Conservation (phyloP, 2,888 invertebrate genomes). For the Nebria brevicollis region DNA sequence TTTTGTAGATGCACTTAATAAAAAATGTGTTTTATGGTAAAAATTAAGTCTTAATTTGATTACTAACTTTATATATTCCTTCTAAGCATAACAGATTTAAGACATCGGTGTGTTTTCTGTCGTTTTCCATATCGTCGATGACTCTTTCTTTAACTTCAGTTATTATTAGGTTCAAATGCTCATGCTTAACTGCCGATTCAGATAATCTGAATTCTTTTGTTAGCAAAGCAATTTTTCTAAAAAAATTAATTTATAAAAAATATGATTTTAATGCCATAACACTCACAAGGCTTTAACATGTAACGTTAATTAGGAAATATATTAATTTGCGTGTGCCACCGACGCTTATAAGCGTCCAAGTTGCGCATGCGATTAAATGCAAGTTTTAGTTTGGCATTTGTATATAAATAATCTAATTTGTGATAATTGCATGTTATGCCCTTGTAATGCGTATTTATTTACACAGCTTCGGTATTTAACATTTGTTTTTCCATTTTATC, state of each 20-base stretch:
- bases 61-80: slow-evolving; percentile 31
- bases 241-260: background rate
- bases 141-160: slow-evolving; percentile 10
- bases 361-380: no score
- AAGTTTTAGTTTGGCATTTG: no score
- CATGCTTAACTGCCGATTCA: background rate
- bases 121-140: slow-evolving; percentile 13
- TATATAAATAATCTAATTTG: no score
- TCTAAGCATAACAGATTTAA: slow-evolving; percentile 22
- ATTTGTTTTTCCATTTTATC: slow-evolving; percentile 22
- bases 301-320: no score
- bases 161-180: background rate
- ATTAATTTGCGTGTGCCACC: no score
- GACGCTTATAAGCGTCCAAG: no score
- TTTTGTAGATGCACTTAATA: no score
- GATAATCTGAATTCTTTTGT: background rate
- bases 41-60: background rate
- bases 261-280: background rate
- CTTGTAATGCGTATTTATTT: background rate
- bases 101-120: slow-evolving; percentile 7
- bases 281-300: no score
- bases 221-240: background rate
- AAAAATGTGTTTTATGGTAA: no score
- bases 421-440: no score
- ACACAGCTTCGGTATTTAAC: background rate